Evolutionary conservation across 2,113 vertebrate genomes (phyloP).

Genomic region (Desmodus rotundus): DNA sequence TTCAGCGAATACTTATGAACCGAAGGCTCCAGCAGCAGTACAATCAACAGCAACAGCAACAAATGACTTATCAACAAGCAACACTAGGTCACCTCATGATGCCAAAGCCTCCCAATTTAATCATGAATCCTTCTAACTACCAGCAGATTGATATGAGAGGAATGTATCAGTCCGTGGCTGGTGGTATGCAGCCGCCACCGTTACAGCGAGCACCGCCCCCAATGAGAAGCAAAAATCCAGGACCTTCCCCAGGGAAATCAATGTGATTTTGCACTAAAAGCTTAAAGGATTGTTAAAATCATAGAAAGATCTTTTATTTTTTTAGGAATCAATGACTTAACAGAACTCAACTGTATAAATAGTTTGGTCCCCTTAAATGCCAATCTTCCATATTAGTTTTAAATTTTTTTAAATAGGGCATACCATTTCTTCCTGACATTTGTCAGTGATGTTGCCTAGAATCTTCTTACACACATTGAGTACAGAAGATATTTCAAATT

Average conservation of each 20-base stretch:
- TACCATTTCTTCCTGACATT: slow-evolving; percentile 73
- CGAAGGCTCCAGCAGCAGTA: slow-evolving; percentile 94
- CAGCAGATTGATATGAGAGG: slow-evolving; percentile 94
- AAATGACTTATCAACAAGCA: slow-evolving; percentile 89
- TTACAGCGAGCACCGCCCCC: slow-evolving; percentile 87
- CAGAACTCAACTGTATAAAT: slow-evolving; percentile 87
- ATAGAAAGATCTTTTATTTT: slow-evolving; percentile 86
- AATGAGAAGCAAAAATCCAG: slow-evolving; percentile 92
- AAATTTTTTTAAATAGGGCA: slow-evolving; percentile 79
- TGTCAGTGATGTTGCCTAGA: slow-evolving; percentile 84
- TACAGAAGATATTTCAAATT: slow-evolving; percentile 87
- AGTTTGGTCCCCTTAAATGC: slow-evolving; percentile 82
- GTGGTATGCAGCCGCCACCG: slow-evolving; percentile 85
- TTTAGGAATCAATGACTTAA: slow-evolving; percentile 88
- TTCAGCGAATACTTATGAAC: slow-evolving; percentile 97
- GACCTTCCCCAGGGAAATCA: slow-evolving; percentile 94
- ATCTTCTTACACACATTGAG: slow-evolving; percentile 83
- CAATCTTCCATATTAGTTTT: slow-evolving; percentile 80
- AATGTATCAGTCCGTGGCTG: slow-evolving; percentile 91
- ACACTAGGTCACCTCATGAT: slow-evolving; percentile 88
- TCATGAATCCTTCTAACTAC: slow-evolving; percentile 86
- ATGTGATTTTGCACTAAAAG: slow-evolving; percentile 88
- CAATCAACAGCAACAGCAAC: slow-evolving; percentile 89
- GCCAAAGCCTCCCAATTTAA: slow-evolving; percentile 84
- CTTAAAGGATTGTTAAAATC: slow-evolving; percentile 84